Conservation (phyloP, 53 echinoderm and acorn worm species). For the Echinometra lucunter region DNA sequence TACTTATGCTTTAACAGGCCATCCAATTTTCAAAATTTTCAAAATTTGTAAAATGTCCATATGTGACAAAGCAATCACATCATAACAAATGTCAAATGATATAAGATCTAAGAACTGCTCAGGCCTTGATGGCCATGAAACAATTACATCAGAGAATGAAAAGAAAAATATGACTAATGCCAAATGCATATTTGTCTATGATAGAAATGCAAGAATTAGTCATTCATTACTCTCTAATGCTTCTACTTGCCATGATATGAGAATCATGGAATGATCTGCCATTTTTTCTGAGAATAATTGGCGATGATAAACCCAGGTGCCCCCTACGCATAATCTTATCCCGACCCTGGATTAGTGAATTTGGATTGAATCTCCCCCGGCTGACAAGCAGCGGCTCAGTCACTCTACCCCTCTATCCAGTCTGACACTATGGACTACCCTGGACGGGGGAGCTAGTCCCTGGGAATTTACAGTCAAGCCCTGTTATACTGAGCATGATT, state of each 20-base stretch:
- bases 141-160: too few relatives aligned
- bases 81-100: too few relatives aligned
- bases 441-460: background rate
- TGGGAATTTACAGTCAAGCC: background rate
- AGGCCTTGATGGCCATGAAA: too few relatives aligned
- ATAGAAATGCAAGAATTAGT: background rate
- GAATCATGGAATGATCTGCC: background rate
- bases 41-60: too few relatives aligned
- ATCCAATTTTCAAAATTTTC: too few relatives aligned
- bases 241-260: background rate
- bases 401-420: background rate
- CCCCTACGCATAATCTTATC: background rate
- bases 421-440: background rate
- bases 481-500: background rate
- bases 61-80: too few relatives aligned
- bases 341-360: constrained; percentile 9
- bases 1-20: too few relatives aligned
- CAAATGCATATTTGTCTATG: background rate
- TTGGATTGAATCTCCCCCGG: constrained; percentile 1
- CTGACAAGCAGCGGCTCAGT: constrained; percentile 15
- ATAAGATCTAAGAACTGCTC: too few relatives aligned
- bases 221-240: background rate
- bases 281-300: constrained; percentile 6
- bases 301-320: constrained; percentile 6
- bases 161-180: too few relatives aligned